Conservation (phyloP, 2,113 vertebrate species). For the Mormyrus lacerda region DNA sequence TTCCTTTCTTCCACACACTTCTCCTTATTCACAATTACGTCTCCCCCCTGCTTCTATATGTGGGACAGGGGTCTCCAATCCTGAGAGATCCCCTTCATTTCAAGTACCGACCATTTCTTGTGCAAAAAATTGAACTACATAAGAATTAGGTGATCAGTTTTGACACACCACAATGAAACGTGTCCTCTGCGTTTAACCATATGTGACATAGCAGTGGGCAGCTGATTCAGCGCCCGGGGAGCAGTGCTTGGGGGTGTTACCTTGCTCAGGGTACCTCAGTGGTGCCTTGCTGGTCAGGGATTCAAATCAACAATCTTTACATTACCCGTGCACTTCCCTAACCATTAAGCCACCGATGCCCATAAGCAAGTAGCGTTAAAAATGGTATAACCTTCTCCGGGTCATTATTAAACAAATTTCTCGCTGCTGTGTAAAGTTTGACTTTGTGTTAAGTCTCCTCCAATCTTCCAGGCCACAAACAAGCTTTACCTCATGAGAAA, state of each 20-base stretch:
- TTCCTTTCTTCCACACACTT: constrained; percentile 32
- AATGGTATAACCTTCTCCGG: background rate
- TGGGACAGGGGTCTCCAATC: background rate
- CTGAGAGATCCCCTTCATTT: background rate
- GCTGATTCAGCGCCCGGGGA: no score
- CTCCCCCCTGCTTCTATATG: background rate
- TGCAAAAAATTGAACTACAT: background rate
- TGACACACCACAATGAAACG: no score
- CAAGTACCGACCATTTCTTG: background rate
- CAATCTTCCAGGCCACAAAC: background rate
- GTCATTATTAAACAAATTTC: background rate
- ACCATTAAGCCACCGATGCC: no score
- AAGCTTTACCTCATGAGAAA: background rate
- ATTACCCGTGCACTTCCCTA: no score
- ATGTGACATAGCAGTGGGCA: no score
- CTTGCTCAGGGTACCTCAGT: no score
- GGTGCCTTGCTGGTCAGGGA: no score
- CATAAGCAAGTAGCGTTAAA: background rate
- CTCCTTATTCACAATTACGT: constrained; percentile 26
- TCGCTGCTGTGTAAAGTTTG: background rate
- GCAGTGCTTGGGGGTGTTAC: no score
- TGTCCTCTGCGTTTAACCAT: no score
- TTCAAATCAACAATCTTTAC: no score
- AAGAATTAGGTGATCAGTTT: background rate
- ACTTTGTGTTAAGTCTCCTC: background rate